Evolutionary conservation across 1,140 invertebrate species (phyloP), one percentile per base, ranked within the genome.

Genomic region (Platorchestia sp.): DNA sequence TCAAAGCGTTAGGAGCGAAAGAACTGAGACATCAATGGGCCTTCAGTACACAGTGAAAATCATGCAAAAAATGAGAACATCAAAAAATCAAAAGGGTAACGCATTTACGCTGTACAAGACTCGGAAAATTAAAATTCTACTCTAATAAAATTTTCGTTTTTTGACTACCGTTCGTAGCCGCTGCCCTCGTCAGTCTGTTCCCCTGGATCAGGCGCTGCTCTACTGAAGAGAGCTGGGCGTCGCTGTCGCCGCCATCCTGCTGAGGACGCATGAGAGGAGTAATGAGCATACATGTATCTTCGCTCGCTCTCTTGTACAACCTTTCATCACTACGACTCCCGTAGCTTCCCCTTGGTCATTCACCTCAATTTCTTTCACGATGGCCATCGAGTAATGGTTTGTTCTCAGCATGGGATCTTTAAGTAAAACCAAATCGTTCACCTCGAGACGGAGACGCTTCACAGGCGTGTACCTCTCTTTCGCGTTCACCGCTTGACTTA

Each of bases 261-360:
- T n/a, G n/a, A 10, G 86, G 86, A 19, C 86, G 19, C 16, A 95
- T 27, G 6, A 95, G 1, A 86, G n/a, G 6, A 95, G 75, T 75
- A 95, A 6, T 1, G 45, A 75, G 53, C 44, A 75, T 0, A 95
- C 95, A n/a, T n/a, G 53, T 95, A 47, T 44, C 44, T 75, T n/a
- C 19, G 45, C 51, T 14, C 41, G 0, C 86, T 95, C 95, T 27
- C 95, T 14, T 22, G 95, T 75, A 45, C 42, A 40, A 14, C 95
- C 95, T 44, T 95, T 95, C 45, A 43, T 53, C 40, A 95, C 27
- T 0, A 42, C n/a, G 7, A 45, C 95, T 3, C 53, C 95, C 5
- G 95, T 95, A 36, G 86, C 95, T 45, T 95, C 95, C 43, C 95
- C 95, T 6, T 47, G 19, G 1, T 42, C 42, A 40, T 95, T 95